phyloP scores from a whole-genome alignment of 2,888 invertebrate species.

The Mesorhabditis sp. region DNA sequence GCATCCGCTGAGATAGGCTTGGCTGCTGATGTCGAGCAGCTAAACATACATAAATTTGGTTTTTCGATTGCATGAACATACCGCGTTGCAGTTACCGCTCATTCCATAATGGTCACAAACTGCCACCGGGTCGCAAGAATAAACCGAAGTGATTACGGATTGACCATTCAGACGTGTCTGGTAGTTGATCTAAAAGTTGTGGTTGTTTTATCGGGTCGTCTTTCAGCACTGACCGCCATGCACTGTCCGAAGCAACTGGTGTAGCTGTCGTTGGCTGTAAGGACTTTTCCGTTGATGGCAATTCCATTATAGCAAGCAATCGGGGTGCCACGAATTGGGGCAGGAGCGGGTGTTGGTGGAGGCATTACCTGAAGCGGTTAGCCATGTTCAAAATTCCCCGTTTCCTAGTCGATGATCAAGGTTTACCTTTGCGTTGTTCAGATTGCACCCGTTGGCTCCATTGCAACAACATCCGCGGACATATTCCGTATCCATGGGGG shows the following conservation, averaged over 20 bases:
- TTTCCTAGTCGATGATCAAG: too few species aligned
- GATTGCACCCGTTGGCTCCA: neutral
- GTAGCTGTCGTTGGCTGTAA: neutral
- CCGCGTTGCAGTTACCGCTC: neutral
- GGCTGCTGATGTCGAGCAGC: slow-evolving; percentile 14
- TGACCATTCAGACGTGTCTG: slow-evolving; percentile 12
- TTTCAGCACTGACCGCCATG: too few species aligned
- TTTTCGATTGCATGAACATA: neutral
- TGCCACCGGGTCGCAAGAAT: slow-evolving; percentile 27
- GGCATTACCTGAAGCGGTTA: too few species aligned
- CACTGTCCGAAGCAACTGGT: too few species aligned
- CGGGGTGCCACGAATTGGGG: slow-evolving; percentile 19
- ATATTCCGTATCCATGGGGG: neutral
- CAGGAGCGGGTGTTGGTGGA: slow-evolving; percentile 14
- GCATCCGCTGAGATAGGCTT: slow-evolving; percentile 17
- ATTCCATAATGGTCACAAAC: slow-evolving; percentile 20
- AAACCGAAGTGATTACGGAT: slow-evolving; percentile 19
- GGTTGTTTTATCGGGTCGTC: too few species aligned
- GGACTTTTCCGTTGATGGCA: slow-evolving; percentile 26
- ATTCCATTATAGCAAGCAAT: slow-evolving; percentile 38
- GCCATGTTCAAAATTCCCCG: too few species aligned
- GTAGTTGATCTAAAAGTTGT: slow-evolving; percentile 8
- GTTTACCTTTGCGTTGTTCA: neutral
- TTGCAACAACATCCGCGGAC: neutral
- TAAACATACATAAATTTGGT: too few species aligned